phyloP scores from a whole-genome alignment of 1,140 invertebrate genomes.

The Xylocopa sonorina region DNA sequence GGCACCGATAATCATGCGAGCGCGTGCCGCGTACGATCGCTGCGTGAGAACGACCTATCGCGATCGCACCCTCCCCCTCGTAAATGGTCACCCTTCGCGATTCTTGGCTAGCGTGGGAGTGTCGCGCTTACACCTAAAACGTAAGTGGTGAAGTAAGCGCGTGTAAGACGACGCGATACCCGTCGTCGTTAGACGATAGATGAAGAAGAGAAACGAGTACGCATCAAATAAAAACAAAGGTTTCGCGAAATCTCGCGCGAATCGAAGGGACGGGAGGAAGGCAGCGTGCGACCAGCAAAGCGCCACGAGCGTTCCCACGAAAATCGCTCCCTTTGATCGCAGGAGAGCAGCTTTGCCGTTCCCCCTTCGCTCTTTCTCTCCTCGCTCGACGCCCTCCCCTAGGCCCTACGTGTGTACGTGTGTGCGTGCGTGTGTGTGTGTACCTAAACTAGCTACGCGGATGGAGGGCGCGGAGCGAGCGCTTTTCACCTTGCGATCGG shows the following conservation, averaged over 20 bases:
- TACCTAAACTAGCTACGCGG: too few relatives aligned
- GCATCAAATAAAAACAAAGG: not conserved
- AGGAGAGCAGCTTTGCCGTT: conserved; percentile 55
- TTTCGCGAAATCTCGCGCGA: conserved; percentile 1
- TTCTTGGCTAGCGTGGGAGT: conserved; percentile 20
- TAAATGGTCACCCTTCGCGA: conserved; percentile 57
- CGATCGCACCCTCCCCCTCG: conserved; percentile 60
- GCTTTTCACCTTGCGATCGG: conserved; percentile 54
- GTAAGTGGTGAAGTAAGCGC: too few relatives aligned
- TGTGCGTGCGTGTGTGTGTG: too few relatives aligned
- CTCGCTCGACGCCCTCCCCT: too few relatives aligned
- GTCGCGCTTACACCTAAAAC: too few relatives aligned
- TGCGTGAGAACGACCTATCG: conserved; percentile 78
- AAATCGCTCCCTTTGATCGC: conserved; percentile 69
- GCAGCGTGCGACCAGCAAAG: conserved; percentile 42
- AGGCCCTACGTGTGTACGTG: too few relatives aligned
- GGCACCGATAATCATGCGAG: conserved; percentile 76
- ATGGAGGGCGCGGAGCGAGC: too few relatives aligned
- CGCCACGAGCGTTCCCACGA: conserved; percentile 79
- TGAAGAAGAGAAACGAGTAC: too few relatives aligned
- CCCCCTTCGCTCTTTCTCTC: conserved; percentile 22
- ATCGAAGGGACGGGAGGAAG: not conserved
- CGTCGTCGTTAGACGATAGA: too few relatives aligned
- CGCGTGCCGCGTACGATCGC: conserved; percentile 76
- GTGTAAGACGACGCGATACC: too few relatives aligned